Evolutionary conservation across 2,797 vertebrate species (phyloP), one percentile per base, ranked within the genome.

Genomic region (Tiaroga cobitis): DNA sequence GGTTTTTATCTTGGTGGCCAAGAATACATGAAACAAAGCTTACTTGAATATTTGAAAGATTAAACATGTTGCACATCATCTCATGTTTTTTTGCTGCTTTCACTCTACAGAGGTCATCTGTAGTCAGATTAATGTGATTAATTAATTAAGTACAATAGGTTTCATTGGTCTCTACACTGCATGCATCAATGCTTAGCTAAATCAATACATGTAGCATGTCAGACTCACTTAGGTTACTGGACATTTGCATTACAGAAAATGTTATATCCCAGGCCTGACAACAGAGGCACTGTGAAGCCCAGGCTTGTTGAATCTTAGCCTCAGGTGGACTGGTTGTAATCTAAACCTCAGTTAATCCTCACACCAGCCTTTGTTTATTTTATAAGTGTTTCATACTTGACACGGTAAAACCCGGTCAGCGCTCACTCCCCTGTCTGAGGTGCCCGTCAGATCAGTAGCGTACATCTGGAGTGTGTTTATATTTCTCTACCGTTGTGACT

Each of bases 391-490:
- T 85, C 2, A 65, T 87, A 80, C 90, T 90, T 90, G 84, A 91
- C 67, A 72, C 34, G 80, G 83, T 88, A 85, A 91, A 82, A 87
- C 86, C 84, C 76, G 10, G 63, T 61, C 68, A 69, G 70, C 3
- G 37, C 80, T 82, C 84, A 82, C 81, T 86, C 54, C 75, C 68
- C 34, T 67, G 72, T 90, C 81, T 85, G 88, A 93, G 91, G 85
- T 90, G 90, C 89, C 89, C 83, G 87, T 90, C 88, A 84, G 86
- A 74, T n/a, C 83, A 87, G 63, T 1, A 56, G 26, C 37, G 61
- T 90, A 91, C 93, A 92, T 92, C 91, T 93, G 93, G 91, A 88
- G 87, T 1, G 1, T 90, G 90, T 94, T 94, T 93, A 91, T 86
- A 85, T 90, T 93, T 87, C 73, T 67, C 72, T 37, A 49, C 67